phyloP scores from a whole-genome alignment of 1,140 invertebrate species.

The Drosophila ogumai region DNA sequence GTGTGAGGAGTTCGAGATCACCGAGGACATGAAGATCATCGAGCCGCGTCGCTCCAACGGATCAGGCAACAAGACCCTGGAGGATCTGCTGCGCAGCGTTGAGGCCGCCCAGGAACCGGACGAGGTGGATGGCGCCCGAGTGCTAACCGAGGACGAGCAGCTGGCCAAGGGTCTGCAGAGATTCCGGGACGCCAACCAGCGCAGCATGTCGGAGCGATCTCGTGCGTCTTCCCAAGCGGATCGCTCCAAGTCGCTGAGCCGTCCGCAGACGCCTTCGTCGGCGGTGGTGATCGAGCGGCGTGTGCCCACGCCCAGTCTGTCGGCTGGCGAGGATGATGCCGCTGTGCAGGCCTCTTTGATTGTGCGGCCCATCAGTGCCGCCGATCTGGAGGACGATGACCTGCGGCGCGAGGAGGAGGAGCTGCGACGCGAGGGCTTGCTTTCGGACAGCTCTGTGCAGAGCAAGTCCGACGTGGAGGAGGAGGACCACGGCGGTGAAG shows the following conservation, averaged over 20 bases:
- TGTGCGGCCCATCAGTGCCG: conserved; percentile 85
- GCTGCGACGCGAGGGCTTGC: conserved; percentile 71
- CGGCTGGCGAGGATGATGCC: conserved; percentile 82
- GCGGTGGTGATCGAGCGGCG: conserved; percentile 87
- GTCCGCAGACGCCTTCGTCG: conserved; percentile 86
- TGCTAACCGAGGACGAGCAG: conserved; percentile 82
- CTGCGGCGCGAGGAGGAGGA: conserved; percentile 74
- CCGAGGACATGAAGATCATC: conserved; percentile 85
- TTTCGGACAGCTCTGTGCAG: conserved; percentile 85
- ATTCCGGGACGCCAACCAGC: conserved; percentile 86
- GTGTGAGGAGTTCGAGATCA: conserved; percentile 88
- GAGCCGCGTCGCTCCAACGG: conserved; percentile 60
- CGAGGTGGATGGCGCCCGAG: conserved; percentile 49
- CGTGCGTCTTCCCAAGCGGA: conserved; percentile 86
- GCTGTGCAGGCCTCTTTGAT: conserved; percentile 87
- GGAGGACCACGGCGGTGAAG: conserved; percentile 47
- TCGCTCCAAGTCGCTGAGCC: conserved; percentile 86
- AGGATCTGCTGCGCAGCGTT: conserved; percentile 73
- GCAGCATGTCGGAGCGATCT: conserved; percentile 86
- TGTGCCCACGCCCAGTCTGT: conserved; percentile 86
- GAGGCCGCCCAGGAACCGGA: conserved; percentile 52
- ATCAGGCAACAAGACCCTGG: conserved; percentile 61
- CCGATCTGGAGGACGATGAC: conserved; percentile 73
- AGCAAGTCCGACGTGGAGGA: conserved; percentile 84
- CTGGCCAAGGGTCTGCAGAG: conserved; percentile 82